Conservation (phyloP, 2,113 vertebrate genomes). For the Callopanchax toddi region DNA sequence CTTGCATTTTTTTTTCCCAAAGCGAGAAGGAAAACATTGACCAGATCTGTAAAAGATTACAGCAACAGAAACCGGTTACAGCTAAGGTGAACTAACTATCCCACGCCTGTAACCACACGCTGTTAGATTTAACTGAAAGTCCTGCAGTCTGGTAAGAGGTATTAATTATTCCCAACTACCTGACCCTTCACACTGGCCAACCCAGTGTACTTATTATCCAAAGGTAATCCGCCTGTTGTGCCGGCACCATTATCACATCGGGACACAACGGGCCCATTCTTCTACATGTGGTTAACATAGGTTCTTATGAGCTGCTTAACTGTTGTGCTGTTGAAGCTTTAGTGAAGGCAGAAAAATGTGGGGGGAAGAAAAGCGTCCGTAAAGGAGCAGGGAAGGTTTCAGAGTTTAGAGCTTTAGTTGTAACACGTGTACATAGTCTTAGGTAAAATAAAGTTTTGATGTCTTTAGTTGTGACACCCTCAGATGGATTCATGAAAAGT, state of each 20-base stretch:
- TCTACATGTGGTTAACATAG: conserved; percentile 63
- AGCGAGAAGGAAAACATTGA: conserved; percentile 39
- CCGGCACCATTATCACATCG: conserved; percentile 58
- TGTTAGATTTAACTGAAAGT: conserved; percentile 31
- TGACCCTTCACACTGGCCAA: conserved; percentile 49
- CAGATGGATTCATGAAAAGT: too few species aligned
- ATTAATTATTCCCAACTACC: conserved; percentile 65
- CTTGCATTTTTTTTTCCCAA: conserved; percentile 36
- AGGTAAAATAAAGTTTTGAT: neutral
- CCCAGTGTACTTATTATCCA: conserved; percentile 49
- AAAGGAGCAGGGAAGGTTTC: conserved; percentile 12
- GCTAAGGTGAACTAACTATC: conserved; percentile 27
- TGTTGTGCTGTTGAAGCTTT: conserved; percentile 59
- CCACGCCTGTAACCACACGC: conserved; percentile 19
- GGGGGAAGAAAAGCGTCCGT: conserved; percentile 22
- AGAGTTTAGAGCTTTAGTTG: conserved; percentile 7
- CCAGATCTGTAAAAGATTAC: conserved; percentile 12
- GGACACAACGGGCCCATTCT: conserved; percentile 72
- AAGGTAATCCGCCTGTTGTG: conserved; percentile 68
- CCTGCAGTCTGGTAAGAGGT: conserved; percentile 45
- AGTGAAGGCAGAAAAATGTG: conserved; percentile 14
- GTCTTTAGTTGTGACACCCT: too few species aligned
- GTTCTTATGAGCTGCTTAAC: conserved; percentile 65
- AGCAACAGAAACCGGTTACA: conserved; percentile 26
- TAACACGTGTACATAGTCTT: neutral